These are phyloP conservation scores for Acipenser ruthenus DNA, from an alignment of 2,797 vertebrate genomes.

Conservation along the genomic window DNA sequence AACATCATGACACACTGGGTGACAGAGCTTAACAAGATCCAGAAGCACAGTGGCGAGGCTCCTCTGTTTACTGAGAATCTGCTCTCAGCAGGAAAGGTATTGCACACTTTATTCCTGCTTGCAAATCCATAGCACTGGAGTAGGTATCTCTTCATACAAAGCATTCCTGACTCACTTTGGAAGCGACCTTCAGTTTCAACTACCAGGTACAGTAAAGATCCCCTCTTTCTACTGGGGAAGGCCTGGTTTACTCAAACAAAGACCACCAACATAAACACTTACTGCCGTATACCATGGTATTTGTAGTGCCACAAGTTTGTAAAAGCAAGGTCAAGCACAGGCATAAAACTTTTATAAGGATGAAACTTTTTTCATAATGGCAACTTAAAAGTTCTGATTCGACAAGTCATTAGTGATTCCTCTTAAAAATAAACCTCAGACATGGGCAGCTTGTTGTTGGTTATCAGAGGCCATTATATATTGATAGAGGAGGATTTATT, in stretches of 20 bases:
- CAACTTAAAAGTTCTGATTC: too few relatives aligned
- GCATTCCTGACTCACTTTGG: neutral
- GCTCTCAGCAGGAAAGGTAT: conserved; percentile 25
- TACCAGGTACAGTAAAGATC: too few relatives aligned
- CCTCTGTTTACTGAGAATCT: conserved; percentile 18
- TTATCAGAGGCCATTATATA: conserved; percentile 51
- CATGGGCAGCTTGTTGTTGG: conserved; percentile 29
- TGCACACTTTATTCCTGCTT: neutral
- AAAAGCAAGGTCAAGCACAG: too few relatives aligned
- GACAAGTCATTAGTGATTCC: neutral
- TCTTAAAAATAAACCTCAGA: conserved; percentile 2
- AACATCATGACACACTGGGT: conserved; percentile 17
- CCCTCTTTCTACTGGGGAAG: too few relatives aligned
- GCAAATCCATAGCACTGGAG: neutral
- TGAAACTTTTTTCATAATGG: too few relatives aligned
- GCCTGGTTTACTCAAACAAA: too few relatives aligned
- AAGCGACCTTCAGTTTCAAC: too few relatives aligned
- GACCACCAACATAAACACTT: too few relatives aligned
- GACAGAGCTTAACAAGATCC: conserved; percentile 16
- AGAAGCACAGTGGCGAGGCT: conserved; percentile 24
- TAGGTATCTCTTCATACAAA: neutral
- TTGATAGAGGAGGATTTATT: conserved; percentile 62
- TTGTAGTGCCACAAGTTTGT: too few relatives aligned
- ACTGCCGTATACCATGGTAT: too few relatives aligned
- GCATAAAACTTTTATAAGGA: too few relatives aligned